phyloP scores from a whole-genome alignment of 2,113 vertebrate species.

The Heterocephalus glaber region DNA sequence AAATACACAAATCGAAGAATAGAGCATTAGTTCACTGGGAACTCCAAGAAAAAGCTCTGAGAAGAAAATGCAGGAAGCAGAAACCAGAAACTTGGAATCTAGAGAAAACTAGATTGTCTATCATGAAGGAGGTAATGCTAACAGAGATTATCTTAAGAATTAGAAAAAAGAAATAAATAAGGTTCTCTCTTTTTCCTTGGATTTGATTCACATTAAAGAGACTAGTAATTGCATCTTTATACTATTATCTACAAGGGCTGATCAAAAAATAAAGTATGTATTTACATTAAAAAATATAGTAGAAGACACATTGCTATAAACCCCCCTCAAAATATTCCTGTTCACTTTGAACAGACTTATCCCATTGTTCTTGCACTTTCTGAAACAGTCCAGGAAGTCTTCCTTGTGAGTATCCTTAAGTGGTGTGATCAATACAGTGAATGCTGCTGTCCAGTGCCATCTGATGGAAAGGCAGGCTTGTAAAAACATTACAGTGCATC shows the following conservation, averaged over 20 bases:
- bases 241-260: neutral
- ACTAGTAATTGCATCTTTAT: neutral
- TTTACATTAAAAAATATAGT: neutral
- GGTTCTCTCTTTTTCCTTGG: neutral
- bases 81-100: constrained; percentile 83
- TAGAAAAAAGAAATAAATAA: constrained; percentile 6
- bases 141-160: neutral
- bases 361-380: neutral
- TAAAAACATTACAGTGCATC: neutral
- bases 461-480: neutral
- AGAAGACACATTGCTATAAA: neutral
- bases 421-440: neutral
- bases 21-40: constrained; percentile 91
- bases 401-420: neutral
- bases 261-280: neutral
- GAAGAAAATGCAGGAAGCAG: constrained; percentile 84
- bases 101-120: constrained; percentile 86
- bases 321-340: neutral
- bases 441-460: neutral
- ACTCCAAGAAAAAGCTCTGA: constrained; percentile 89
- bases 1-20: constrained; percentile 94
- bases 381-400: neutral
- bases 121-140: constrained; percentile 91
- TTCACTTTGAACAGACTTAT: neutral
- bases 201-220: constrained; percentile 8